These are phyloP conservation scores for Nesometra sesokonis DNA, from an alignment of 35 echinoderm and acorn worm genomes.

Conservation along the genomic window DNA sequence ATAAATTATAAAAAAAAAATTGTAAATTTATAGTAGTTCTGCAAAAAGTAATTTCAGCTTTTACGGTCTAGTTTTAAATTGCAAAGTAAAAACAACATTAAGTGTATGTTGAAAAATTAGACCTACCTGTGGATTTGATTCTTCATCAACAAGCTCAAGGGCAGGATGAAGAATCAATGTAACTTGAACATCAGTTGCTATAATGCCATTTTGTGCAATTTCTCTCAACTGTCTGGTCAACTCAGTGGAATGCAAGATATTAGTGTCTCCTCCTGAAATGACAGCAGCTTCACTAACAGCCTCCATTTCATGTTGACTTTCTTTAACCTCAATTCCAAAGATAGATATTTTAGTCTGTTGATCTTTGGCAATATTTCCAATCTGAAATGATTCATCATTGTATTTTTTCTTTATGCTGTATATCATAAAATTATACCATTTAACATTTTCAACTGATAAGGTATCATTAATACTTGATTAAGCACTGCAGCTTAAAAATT, in stretches of 20 bases:
- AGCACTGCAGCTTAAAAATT: no score
- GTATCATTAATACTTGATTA: no score
- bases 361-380: slow-evolving; percentile 59
- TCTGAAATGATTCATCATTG: no score
- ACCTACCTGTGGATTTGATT: neutral
- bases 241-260: slow-evolving; percentile 80
- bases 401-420: no score
- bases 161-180: slow-evolving; percentile 60
- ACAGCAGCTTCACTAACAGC: slow-evolving; percentile 51
- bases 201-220: slow-evolving; percentile 49
- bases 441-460: no score
- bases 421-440: no score
- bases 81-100: no score
- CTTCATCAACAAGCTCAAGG: slow-evolving; percentile 48
- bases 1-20: no score
- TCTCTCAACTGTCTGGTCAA: slow-evolving; percentile 61
- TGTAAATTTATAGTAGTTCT: no score
- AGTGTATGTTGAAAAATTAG: no score
- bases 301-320: slow-evolving; percentile 40
- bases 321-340: slow-evolving; percentile 66
- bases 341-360: slow-evolving; percentile 96
- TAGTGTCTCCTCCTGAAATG: slow-evolving; percentile 61
- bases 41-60: no score
- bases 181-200: slow-evolving; percentile 68
- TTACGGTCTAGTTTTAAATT: no score